These are phyloP conservation scores for Poecilia wingei DNA, from an alignment of 2,797 vertebrate genomes.

Conservation along the genomic window DNA sequence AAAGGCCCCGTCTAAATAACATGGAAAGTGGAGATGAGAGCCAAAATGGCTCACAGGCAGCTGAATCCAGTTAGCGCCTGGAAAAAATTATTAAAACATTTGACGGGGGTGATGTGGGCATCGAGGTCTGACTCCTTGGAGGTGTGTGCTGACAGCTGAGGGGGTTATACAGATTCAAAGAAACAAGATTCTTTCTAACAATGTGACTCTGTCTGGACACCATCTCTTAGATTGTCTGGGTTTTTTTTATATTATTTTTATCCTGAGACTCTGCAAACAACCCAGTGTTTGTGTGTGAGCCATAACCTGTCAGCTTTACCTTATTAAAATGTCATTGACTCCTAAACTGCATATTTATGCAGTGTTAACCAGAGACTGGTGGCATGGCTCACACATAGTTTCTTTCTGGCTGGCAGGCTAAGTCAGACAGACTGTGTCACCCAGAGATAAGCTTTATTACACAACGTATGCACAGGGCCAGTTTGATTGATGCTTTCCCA, in stretches of 20 bases:
- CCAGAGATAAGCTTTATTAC: constrained; percentile 84
- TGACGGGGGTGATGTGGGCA: constrained; percentile 30
- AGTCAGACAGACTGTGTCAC: constrained; percentile 80
- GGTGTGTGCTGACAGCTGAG: constrained; percentile 56
- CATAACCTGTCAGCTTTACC: constrained; percentile 74
- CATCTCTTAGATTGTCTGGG: constrained; percentile 35
- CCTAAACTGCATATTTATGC: constrained; percentile 83
- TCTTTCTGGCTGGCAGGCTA: constrained; percentile 61
- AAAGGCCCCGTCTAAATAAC: constrained; percentile 63
- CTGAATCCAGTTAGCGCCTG: constrained; percentile 76
- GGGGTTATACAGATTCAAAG: constrained; percentile 59
- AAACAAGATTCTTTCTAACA: constrained; percentile 66
- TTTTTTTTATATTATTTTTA: constrained; percentile 27
- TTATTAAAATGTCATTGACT: constrained; percentile 85
- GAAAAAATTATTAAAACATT: constrained; percentile 73
- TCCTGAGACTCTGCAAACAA: constrained; percentile 62
- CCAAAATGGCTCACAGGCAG: constrained; percentile 68
- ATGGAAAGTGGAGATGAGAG: constrained; percentile 73
- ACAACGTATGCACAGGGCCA: constrained; percentile 68
- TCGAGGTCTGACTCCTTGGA: constrained; percentile 56
- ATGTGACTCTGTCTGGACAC: constrained; percentile 44
- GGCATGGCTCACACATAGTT: constrained; percentile 65
- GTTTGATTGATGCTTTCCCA: constrained; percentile 81
- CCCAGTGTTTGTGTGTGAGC: constrained; percentile 64
- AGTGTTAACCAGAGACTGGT: constrained; percentile 73